phyloP scores from a whole-genome alignment of 2,888 invertebrate genomes.

The Drosophila leonis region DNA sequence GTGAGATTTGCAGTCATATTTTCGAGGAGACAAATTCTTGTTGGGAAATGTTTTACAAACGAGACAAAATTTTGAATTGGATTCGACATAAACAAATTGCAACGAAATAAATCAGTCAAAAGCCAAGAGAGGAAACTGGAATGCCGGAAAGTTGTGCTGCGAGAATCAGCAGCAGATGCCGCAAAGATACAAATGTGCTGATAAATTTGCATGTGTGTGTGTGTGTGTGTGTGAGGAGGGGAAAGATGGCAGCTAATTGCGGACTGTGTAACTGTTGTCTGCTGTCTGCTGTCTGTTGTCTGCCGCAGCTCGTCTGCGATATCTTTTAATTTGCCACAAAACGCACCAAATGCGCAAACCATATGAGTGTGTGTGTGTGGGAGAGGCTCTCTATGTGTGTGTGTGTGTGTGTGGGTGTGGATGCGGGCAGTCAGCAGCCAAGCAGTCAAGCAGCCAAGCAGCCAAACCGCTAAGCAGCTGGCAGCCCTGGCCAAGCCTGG shows the following conservation, averaged over 20 bases:
- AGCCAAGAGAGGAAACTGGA: constrained; percentile 12
- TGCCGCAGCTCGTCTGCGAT: constrained; percentile 41
- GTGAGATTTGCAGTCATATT: constrained; percentile 31
- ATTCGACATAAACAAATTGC: constrained; percentile 54
- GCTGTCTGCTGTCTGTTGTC: constrained; percentile 17
- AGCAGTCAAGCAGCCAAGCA: constrained; percentile 24
- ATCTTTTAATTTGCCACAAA: constrained; percentile 80
- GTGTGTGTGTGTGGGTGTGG: constrained; percentile 49
- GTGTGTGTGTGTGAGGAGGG: neutral
- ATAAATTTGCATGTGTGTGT: constrained; percentile 22
- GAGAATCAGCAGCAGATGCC: constrained; percentile 18
- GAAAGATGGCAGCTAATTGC: constrained; percentile 59
- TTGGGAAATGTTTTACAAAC: constrained; percentile 16
- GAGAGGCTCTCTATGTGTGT: constrained; percentile 11
- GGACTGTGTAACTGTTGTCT: constrained; percentile 47
- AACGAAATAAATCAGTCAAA: constrained; percentile 60
- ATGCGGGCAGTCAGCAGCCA: constrained; percentile 36
- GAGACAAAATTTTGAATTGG: constrained; percentile 28
- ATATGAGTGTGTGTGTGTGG: constrained; percentile 22
- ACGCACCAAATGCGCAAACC: constrained; percentile 68
- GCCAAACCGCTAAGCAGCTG: constrained; percentile 32
- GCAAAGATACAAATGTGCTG: constrained; percentile 36
- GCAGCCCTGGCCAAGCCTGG: constrained; percentile 67
- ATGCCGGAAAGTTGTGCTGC: constrained; percentile 11
- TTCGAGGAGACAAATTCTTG: constrained; percentile 27